Conservation (phyloP, 2,113 vertebrate species). For the Pollachius pollachius region DNA sequence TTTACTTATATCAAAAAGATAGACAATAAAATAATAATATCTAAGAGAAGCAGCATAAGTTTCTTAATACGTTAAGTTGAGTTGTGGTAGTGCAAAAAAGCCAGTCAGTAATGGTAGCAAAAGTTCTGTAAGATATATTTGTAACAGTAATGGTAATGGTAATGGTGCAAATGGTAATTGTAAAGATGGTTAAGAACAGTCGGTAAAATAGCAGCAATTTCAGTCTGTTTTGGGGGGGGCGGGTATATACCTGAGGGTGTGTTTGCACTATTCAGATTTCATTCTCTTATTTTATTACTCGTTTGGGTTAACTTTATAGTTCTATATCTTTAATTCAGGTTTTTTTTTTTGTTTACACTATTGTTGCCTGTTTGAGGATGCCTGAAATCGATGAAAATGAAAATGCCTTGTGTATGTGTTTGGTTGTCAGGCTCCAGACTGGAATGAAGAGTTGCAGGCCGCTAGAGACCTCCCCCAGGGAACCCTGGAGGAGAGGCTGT, state of each 20-base stretch:
- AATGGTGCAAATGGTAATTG: too few species aligned
- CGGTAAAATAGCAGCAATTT: not conserved
- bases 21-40: too few species aligned
- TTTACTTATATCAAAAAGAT: too few species aligned
- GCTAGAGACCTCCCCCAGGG: slow-evolving; percentile 74
- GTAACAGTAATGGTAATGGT: too few species aligned
- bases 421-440: slow-evolving; percentile 71
- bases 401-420: not conserved
- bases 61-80: too few species aligned
- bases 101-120: too few species aligned
- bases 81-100: too few species aligned
- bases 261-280: not conserved
- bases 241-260: not conserved
- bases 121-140: too few species aligned
- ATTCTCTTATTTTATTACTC: not conserved
- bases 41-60: too few species aligned
- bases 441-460: slow-evolving; percentile 82
- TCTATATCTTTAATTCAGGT: too few species aligned
- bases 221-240: not conserved
- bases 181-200: too few species aligned
- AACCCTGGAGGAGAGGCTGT: slow-evolving; percentile 72
- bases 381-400: not conserved
- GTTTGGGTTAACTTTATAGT: too few species aligned
- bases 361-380: not conserved
- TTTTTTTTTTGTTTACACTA: not conserved